Evolutionary conservation across 2,888 invertebrate species (phyloP).

Genomic region (Apocheima hispidaria): DNA sequence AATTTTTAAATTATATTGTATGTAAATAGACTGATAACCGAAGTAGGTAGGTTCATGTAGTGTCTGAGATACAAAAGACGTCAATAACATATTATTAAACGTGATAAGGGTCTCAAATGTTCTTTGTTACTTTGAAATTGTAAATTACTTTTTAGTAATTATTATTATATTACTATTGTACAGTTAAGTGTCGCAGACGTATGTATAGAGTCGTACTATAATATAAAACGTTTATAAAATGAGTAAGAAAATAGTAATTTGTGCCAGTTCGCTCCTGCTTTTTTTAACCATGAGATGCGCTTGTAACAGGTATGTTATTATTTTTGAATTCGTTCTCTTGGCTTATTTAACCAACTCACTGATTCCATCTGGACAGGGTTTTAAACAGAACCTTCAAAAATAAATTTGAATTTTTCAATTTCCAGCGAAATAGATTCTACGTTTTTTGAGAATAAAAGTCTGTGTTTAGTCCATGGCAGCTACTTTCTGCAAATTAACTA

Average conservation of each 20-base stretch:
- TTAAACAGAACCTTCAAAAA: no score
- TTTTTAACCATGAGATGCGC: constrained; percentile 24
- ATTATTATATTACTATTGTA: neutral
- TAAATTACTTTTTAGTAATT: constrained; percentile 9
- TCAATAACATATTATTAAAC: constrained; percentile 67
- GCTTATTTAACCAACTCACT: no score
- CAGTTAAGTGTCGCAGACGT: constrained; percentile 22
- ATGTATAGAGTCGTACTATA: constrained; percentile 2
- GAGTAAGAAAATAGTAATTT: constrained; percentile 18
- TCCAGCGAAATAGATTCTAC: no score
- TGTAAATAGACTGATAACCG: constrained; percentile 31
- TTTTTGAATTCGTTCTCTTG: neutral
- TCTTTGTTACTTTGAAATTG: constrained; percentile 49
- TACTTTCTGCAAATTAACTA: no score
- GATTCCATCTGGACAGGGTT: no score
- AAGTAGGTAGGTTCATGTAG: constrained; percentile 39
- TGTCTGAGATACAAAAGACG: constrained; percentile 52
- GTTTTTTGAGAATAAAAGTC: no score
- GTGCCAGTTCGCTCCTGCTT: constrained; percentile 26
- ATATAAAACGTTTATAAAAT: constrained; percentile 18
- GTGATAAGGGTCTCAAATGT: constrained; percentile 73
- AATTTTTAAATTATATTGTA: constrained; percentile 10
- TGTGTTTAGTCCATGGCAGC: no score
- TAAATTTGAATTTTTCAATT: no score
- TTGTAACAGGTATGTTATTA: constrained; percentile 30